A percentile compares a stretch with the other conserved stretches of the same genome.
Evolutionary conservation across 1,140 invertebrate genomes (phyloP).

Genomic region (Tetramorium simillimum): DNA sequence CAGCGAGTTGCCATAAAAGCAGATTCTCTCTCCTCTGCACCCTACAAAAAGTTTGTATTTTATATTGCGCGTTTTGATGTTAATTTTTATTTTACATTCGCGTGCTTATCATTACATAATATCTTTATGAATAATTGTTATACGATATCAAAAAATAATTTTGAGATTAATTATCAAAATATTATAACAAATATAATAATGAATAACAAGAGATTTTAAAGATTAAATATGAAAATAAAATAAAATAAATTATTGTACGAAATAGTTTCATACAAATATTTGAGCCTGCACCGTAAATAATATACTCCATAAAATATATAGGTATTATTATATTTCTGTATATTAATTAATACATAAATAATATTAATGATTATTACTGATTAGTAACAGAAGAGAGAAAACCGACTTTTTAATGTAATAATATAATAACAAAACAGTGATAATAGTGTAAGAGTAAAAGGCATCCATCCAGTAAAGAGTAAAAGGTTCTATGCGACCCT

Average conservation of each 20-base stretch:
- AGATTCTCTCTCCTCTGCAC: background rate
- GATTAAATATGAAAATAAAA: background rate
- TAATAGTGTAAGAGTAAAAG: background rate
- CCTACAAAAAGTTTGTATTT: background rate
- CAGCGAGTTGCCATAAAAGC: conserved; percentile 1
- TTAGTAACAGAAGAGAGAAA: background rate
- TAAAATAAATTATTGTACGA: background rate
- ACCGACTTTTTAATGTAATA: background rate
- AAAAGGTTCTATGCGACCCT: background rate
- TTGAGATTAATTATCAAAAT: conserved; percentile 1
- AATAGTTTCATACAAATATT: background rate
- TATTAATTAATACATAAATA: background rate
- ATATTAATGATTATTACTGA: background rate
- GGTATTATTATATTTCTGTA: background rate
- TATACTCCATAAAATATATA: background rate
- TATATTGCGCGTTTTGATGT: background rate
- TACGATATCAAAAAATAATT: background rate
- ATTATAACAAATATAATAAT: background rate
- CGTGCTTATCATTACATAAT: background rate
- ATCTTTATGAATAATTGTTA: background rate
- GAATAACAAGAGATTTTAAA: background rate
- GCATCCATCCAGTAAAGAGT: background rate
- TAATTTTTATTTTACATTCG: background rate
- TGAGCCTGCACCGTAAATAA: background rate
- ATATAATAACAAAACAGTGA: conserved; percentile 18